These are phyloP conservation scores for Sphaerophoria taeniata DNA, from an alignment of 2,888 invertebrate genomes.

Conservation along the genomic window DNA sequence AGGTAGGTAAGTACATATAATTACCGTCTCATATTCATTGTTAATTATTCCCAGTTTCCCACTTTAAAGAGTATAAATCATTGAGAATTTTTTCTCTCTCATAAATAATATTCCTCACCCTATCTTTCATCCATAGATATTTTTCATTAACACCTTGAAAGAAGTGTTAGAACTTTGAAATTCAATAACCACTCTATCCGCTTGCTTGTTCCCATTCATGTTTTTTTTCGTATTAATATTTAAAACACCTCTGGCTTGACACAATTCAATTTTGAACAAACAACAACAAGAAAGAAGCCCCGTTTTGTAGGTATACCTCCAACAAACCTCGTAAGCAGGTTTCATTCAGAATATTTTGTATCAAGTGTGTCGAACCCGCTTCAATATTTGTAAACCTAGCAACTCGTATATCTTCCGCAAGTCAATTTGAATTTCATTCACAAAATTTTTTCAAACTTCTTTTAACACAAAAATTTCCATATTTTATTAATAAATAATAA, in stretches of 20 bases:
- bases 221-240: constrained; percentile 27
- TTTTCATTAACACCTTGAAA: neutral
- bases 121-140: neutral
- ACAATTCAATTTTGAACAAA: constrained; percentile 26
- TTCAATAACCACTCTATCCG: neutral
- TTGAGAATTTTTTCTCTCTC: neutral
- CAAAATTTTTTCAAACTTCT: constrained; percentile 51
- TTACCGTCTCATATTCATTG: no score
- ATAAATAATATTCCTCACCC: neutral
- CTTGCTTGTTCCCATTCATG: constrained; percentile 18
- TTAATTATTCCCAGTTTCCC: no score
- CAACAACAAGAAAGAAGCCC: neutral
- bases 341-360: constrained; percentile 42
- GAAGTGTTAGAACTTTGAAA: neutral
- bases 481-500: constrained; percentile 24
- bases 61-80: no score
- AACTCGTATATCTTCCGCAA: neutral
- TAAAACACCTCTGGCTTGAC: constrained; percentile 39
- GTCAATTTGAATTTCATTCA: constrained; percentile 61
- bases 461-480: neutral
- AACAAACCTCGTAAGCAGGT: constrained; percentile 17
- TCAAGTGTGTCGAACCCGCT: constrained; percentile 5
- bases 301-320: neutral
- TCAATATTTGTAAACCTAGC: neutral
- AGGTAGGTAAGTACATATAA: no score